Conservation (phyloP, 1,140 invertebrate genomes). For the Drosophila sulfurigaster region DNA sequence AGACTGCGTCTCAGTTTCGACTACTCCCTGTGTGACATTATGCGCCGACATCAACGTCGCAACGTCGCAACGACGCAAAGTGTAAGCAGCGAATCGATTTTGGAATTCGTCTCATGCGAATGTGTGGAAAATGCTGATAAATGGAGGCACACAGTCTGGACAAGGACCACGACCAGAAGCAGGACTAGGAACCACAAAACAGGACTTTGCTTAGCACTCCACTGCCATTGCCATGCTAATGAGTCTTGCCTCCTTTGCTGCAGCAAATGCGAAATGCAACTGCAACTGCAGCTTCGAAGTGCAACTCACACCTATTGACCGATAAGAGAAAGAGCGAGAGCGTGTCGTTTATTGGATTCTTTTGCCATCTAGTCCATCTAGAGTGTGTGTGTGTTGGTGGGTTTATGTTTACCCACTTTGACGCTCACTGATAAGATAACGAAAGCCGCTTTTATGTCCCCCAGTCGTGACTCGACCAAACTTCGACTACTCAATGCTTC, state of each 20-base stretch:
- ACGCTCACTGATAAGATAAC: conserved; percentile 70
- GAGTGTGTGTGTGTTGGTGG: conserved; percentile 31
- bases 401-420: conserved; percentile 57
- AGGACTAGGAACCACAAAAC: neutral
- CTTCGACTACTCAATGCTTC: conserved; percentile 3
- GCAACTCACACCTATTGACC: conserved; percentile 40
- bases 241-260: conserved; percentile 29
- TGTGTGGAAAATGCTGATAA: conserved; percentile 83
- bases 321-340: conserved; percentile 47
- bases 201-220: conserved; percentile 21
- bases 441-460: conserved; percentile 40
- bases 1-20: conserved; percentile 69
- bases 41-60: conserved; percentile 37
- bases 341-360: conserved; percentile 30
- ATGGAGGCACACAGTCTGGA: conserved; percentile 46
- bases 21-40: conserved; percentile 76
- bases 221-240: conserved; percentile 69
- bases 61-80: conserved; percentile 23
- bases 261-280: conserved; percentile 16
- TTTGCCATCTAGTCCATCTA: neutral
- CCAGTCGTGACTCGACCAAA: conserved; percentile 50
- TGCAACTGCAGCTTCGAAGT: conserved; percentile 36
- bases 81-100: conserved; percentile 75
- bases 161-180: conserved; percentile 1
- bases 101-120: conserved; percentile 78